Base-by-base conservation (phyloP, 2,113 vertebrate species). In the Siniperca knerii region DNA sequence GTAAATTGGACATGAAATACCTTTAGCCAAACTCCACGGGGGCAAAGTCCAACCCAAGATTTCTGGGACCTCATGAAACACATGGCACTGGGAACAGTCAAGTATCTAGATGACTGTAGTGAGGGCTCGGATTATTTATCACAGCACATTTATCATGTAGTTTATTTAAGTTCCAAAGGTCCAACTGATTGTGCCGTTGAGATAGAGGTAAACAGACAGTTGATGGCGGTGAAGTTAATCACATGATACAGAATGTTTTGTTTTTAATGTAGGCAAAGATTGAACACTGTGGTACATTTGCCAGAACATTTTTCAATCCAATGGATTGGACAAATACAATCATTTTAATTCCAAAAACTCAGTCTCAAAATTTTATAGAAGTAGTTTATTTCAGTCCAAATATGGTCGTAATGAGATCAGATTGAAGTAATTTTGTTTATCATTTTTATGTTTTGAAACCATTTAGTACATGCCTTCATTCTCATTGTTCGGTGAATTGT, bases 141-240 rank as follows among this genome's bases (percentile, higher is more conserved):
- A 54, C 57, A 35, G 52, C 4, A 18, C 16, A 15, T 50, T 88
- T 90, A 81, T 82, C 68, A 0, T 65, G 35, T 37, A 68, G 66
- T 80, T 90, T 81, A 79, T 87, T 87, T 86, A 80, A 66, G 68
- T 91, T 93, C 70, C 86, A 95, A 92, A 89, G 71, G 71, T 86
- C 67, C 67, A 65, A 8, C 60, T 80, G 81, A 86, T 90, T 86
- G 73, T 60, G 48, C 54, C 46, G 20, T 72, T 62, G 75, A 75
- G 74, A 46, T 52, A n/a, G 58, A 77, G 44, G 62, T 29, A 44
- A 35, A 60, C 50, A 57, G 54, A 73, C 25, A 54, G 29, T 60
- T 44, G 46, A 64, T 37, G 29, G 42, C 4, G 48, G 21, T 54
- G 35, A 79, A 73, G 54, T 65, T 70, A 46, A 70, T 88, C 57